Conservation (phyloP, 1,140 invertebrate species). For the Dreissena polymorpha region DNA sequence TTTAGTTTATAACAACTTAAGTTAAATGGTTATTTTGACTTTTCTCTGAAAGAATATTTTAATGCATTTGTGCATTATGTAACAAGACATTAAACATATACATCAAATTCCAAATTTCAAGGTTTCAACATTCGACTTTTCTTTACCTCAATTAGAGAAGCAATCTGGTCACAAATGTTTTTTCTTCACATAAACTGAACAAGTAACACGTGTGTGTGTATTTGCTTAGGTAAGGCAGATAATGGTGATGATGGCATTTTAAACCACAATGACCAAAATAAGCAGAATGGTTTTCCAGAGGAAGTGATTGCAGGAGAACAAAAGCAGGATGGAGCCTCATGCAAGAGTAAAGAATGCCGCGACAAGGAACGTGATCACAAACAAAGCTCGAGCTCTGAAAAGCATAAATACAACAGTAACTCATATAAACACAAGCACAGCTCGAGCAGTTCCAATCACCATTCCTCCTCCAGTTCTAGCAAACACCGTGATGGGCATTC, state of each 20-base stretch:
- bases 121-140: too few species aligned
- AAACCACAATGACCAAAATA: constrained; percentile 47
- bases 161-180: too few species aligned
- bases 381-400: constrained; percentile 78
- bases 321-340: constrained; percentile 40
- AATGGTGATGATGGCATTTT: constrained; percentile 55
- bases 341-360: constrained; percentile 66
- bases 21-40: too few species aligned
- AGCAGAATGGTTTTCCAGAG: constrained; percentile 48
- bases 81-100: too few species aligned
- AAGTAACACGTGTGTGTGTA: too few species aligned
- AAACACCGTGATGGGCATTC: constrained; percentile 80
- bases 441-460: constrained; percentile 44
- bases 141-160: too few species aligned
- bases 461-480: constrained; percentile 63
- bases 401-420: constrained; percentile 61
- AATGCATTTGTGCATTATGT: too few species aligned
- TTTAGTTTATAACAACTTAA: too few species aligned
- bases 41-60: too few species aligned
- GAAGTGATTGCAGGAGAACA: constrained; percentile 37
- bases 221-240: constrained; percentile 10
- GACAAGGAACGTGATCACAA: constrained; percentile 78
- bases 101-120: too few species aligned
- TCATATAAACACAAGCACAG: constrained; percentile 39
- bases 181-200: too few species aligned